Percentiles rank a stretch among this genome's conserved stretches.
phyloP scores from a whole-genome alignment of 2,113 vertebrate genomes.

The Pseudopipra pipra region DNA sequence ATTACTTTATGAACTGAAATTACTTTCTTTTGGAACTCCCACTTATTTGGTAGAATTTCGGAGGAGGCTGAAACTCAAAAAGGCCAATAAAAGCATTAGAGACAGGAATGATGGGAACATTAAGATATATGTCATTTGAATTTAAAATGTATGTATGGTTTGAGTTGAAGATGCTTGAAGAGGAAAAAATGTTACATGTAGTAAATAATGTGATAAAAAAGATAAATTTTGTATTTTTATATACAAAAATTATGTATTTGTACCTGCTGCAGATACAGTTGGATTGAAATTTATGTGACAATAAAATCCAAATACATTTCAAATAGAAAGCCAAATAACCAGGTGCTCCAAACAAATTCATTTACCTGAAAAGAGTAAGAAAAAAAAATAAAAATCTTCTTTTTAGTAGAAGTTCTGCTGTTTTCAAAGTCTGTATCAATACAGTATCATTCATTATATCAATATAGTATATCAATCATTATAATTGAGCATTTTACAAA shows the following conservation, averaged over 20 bases:
- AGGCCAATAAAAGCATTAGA: neutral
- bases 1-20: neutral
- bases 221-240: neutral
- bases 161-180: neutral
- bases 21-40: neutral
- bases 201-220: neutral
- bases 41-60: neutral
- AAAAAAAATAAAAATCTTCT: neutral
- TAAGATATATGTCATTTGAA: neutral
- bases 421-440: neutral
- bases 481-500: neutral
- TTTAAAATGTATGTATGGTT: neutral
- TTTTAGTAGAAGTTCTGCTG: neutral
- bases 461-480: neutral
- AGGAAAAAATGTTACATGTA: neutral
- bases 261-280: neutral
- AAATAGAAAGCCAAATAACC: neutral
- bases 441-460: neutral
- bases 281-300: neutral
- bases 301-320: neutral
- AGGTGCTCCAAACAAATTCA: neutral
- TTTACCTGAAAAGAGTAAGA: neutral
- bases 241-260: neutral
- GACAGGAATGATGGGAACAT: neutral
- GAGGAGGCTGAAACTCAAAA: neutral